phyloP scores from a whole-genome alignment of 2,113 vertebrate species.

The Hepsetus odoe region DNA sequence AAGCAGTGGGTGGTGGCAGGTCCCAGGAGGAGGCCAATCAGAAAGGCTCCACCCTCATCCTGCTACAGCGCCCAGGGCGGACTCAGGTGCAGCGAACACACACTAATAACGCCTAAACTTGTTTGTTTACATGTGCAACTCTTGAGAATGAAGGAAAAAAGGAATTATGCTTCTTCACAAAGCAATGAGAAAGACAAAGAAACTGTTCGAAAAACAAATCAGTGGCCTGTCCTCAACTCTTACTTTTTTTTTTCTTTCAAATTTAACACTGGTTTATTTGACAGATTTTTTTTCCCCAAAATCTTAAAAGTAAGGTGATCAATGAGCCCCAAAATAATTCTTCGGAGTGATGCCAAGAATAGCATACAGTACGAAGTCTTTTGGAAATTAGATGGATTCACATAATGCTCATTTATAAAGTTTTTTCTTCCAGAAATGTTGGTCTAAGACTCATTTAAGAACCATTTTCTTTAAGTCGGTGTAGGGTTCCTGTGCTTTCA shows the following conservation, averaged over 20 bases:
- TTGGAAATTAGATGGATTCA: too few relatives aligned
- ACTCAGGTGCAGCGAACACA: conserved; percentile 76
- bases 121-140: conserved; percentile 39
- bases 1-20: conserved; percentile 70
- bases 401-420: too few relatives aligned
- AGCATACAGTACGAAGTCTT: too few relatives aligned
- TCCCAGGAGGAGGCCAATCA: conserved; percentile 77
- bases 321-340: too few relatives aligned
- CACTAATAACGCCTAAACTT: conserved; percentile 68
- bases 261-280: too few relatives aligned
- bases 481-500: too few relatives aligned
- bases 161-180: conserved; percentile 7
- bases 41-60: conserved; percentile 68
- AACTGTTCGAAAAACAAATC: background rate
- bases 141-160: conserved; percentile 12
- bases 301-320: too few relatives aligned
- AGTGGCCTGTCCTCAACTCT: background rate
- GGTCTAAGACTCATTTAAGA: too few relatives aligned
- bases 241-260: background rate
- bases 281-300: too few relatives aligned
- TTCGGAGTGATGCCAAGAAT: too few relatives aligned
- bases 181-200: conserved; percentile 3
- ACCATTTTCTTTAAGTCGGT: too few relatives aligned
- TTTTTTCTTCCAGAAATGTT: too few relatives aligned
- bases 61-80: conserved; percentile 69